A percentile compares a stretch with the other conserved stretches of the same genome.
phyloP scores from a whole-genome alignment of 2,113 vertebrate genomes.

The Zosterops hypoxanthus region DNA sequence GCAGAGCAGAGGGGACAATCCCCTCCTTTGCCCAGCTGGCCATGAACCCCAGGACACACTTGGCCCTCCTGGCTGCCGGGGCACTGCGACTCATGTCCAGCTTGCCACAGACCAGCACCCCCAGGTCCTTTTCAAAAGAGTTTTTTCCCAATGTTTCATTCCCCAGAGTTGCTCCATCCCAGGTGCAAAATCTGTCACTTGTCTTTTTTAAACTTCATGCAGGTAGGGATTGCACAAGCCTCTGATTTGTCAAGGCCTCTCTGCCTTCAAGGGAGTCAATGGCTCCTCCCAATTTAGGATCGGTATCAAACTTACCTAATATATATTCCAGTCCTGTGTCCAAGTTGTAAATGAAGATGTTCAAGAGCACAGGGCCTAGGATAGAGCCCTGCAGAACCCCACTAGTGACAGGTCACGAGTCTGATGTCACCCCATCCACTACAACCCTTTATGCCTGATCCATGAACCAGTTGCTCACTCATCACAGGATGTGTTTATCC shows the following conservation, averaged over 20 bases:
- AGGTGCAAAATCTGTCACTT: background rate
- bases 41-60: rapidly evolving
- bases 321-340: background rate
- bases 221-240: background rate
- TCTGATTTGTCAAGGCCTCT: background rate
- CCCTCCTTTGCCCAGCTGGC: rapidly evolving
- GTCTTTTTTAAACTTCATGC: background rate
- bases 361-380: background rate
- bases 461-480: background rate
- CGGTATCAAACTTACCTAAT: background rate
- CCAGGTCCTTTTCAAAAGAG: background rate
- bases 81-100: background rate
- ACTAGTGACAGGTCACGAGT: background rate
- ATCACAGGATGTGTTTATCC: background rate
- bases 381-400: background rate
- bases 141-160: background rate
- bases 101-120: background rate
- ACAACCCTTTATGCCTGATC: rapidly evolving
- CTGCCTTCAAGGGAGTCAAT: background rate
- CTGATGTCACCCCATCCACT: background rate
- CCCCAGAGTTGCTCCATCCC: background rate
- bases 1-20: background rate
- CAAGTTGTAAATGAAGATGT: background rate
- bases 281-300: background rate
- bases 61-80: background rate